Base-by-base conservation (phyloP, 2,797 vertebrate genomes). In the Crossoptilon crossoptilon region DNA sequence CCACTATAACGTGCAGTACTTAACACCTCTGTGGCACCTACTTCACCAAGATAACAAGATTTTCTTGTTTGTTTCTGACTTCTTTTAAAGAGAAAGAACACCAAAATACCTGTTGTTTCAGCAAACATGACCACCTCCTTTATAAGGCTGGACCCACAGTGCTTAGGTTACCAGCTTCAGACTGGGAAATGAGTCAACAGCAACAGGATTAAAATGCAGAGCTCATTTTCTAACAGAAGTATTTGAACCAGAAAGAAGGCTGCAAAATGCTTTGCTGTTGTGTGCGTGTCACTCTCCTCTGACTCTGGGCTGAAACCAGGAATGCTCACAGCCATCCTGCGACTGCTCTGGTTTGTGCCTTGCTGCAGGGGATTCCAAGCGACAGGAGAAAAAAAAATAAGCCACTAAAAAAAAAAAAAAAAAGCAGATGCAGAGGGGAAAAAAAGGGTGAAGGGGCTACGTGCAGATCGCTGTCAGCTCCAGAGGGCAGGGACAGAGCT, bases 221-320 rank as follows among this genome's bases (percentile, higher is more conserved):
- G 17, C 63, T 88, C 21, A 4, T 31, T 67, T 88, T 76, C 43
- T 49, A 56, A 39, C 0, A 35, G 6, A 14, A 12, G 14, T n/a
- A 56, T n/a, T 21, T 29, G 9, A 75, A 41, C 10, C 27, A 81
- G 22, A 80, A 62, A 70, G 15, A 26, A 60, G 12, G 15, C 6
- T 71, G 22, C 33, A 53, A 76, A 67, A 86, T 1, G 3, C 1
- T 0, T 37, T 31, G 14, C 26, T 3, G 1, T 15, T 49, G 5
- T 44, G n/a, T 7, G 66, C 66, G 56, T 33, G 31, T 2, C 1
- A 0, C 9, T 68, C 15, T 60, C 63, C 8, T 11, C 7, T 3
- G 1, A 12, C 43, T 53, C 31, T 39, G 29, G 14, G 27, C 15
- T 60, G 43, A 72, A 75, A 86, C 3, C 9, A 48, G 29, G 3